Evolutionary conservation across 2,888 invertebrate genomes (phyloP), one percentile per base, ranked within the genome.

Genomic region (Drosophila glabriapex): DNA sequence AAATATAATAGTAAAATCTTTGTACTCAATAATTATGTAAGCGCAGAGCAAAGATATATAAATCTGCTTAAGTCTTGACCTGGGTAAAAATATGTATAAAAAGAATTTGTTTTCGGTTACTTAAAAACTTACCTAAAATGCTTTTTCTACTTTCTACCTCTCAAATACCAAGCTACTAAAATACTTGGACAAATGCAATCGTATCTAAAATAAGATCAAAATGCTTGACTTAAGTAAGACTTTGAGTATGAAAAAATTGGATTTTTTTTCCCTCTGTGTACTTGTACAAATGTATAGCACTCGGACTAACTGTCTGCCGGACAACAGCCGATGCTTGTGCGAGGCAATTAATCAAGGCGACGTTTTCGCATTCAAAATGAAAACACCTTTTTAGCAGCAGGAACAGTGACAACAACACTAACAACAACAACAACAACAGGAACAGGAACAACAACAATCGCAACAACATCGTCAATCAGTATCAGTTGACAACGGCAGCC

Each of bases 341-440:
- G 75, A 85, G 84, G 87, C 92, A 92, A 92, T 92, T 92, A 92
- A 92, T 92, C 92, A 92, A 89, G 67, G 73, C 75, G 71, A 81
- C 80, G 68, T 83, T 88, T 90, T 80, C 75, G 79, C 80, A 89
- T 88, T 84, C 89, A 82, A 86, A 91, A 85, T 85, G 84, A 82
- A 86, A 88, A 88, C 87, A 87, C 90, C 79, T 88, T 90, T 88
- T 85, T 85, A 77, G 74, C 78, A 77, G 77, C 73, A 55, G 61
- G 75, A 67, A 67, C 65, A 60, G 39, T 33, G 64, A 25, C 49
- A 73, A 50, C 76, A 80, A 29, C 55, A 77, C 41, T 71, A 80
- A 66, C 66, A 63, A 29, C 75, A 73, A 41, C 77, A 80, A 28
- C 58, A 76, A 35, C 72, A 80, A 65, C 63, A 61, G 28, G 71